Evolutionary conservation across 2,113 vertebrate genomes (phyloP).

Genomic region (Notarius lentiginosus): DNA sequence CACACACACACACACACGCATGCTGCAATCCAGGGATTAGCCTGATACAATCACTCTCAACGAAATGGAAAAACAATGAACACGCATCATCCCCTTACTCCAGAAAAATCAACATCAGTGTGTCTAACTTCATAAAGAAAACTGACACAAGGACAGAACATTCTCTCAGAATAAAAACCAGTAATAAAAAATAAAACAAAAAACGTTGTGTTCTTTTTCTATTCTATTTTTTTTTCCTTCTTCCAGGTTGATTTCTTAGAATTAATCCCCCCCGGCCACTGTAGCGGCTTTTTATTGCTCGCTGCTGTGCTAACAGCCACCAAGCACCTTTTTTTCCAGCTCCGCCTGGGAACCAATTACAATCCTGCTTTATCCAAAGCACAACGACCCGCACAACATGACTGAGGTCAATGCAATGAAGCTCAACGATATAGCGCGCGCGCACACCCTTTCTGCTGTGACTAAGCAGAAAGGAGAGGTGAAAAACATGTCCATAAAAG

Average conservation of each 20-base stretch:
- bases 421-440: slow-evolving; percentile 10
- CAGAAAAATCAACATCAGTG: not conserved
- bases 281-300: slow-evolving; percentile 58
- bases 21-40: not conserved
- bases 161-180: not conserved
- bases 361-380: slow-evolving; percentile 61
- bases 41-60: not conserved
- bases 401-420: slow-evolving; percentile 63
- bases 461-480: slow-evolving; percentile 13
- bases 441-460: slow-evolving; percentile 21
- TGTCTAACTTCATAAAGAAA: not conserved
- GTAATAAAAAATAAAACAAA: not conserved
- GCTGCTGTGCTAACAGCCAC: slow-evolving; percentile 61
- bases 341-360: slow-evolving; percentile 72
- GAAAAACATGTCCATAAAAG: slow-evolving; percentile 9
- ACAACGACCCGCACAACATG: slow-evolving; percentile 58
- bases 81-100: not conserved
- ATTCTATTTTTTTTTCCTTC: not conserved
- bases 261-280: slow-evolving; percentile 47
- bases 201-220: not conserved
- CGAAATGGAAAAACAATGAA: not conserved
- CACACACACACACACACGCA: rapidly evolving
- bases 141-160: not conserved
- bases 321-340: slow-evolving; percentile 60
- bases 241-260: slow-evolving; percentile 2